Evolutionary conservation across 2,888 invertebrate species (phyloP), one percentile per base, ranked within the genome.

Genomic region (Priocnemis perturbator): DNA sequence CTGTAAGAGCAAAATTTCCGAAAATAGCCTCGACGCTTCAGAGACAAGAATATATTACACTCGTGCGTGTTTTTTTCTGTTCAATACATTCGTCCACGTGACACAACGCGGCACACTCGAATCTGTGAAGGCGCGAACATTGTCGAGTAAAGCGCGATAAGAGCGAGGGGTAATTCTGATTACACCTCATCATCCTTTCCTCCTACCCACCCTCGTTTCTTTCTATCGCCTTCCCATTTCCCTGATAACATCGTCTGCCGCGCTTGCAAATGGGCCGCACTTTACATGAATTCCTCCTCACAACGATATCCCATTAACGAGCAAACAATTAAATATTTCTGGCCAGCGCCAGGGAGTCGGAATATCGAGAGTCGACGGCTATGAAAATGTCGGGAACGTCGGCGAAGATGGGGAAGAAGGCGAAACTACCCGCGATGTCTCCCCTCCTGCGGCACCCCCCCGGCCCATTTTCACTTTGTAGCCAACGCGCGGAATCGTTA

Each of bases 401-500:
- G 50, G 17, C 1, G 50, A 50, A n/a, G 50, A 7, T n/a, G 5
- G 20, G 17, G 17, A 5, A 5, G 50, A 20, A 9, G 20, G 50
- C 14, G 17, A 17, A 50, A 20, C 20, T 50, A 11, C 4, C 48
- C 50, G 17, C 19, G 50, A 20, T 20, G 20, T 20, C 5, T 20
- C 50, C 50, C 50, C 19, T 50, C 1, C 50, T 5, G 17, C 50
- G 17, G 50, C 50, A 17, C 55, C 23, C 55, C 55, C 23, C 55
- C 23, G 15, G 30, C 4, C 62, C 17, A 53, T 62, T 62, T 76
- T 74, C 71, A 64, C 66, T 71, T 67, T 62, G 67, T 71, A 72
- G 58, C 68, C 68, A 60, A 66, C 56, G 69, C 57, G 59, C 47
- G 68, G 68, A 69, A 70, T 73, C 70, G 76, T 74, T 71, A 76